Base-by-base conservation (phyloP, 2,113 vertebrate species). In the Pituophis catenifer region DNA sequence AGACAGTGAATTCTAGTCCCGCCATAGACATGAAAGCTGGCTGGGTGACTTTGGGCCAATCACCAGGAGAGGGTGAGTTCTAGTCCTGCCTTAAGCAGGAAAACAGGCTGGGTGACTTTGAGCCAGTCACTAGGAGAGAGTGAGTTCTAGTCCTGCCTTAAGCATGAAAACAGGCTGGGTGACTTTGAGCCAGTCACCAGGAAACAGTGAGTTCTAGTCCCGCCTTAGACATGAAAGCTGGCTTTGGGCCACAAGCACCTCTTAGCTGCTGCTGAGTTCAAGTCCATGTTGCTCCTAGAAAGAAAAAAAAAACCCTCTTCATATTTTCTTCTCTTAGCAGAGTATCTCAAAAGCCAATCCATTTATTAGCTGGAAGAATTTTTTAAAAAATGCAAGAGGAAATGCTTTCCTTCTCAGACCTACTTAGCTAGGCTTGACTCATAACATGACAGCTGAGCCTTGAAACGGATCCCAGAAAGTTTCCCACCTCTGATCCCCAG, bases 191-290 rank as follows among this genome's bases (percentile, higher is more conserved):
- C 44, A 44, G 1, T 38, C 38, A 38, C 38, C 38, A 38, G 38
- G 38, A 38, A 1, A 38, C 38, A 7, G 33, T 62, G 62, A 62
- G 24, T 13, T 65, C 62, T 65, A 65, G 26, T 65, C 26, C 26
- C 0, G 0, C 26, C 0, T n/a, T 29, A n/a, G 11, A 3, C 11
- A 29, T 12, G 26, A 29, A 29, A 65, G 9, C 59, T 0, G 1
- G 3, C 59, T 44, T 44, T 48, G 4, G 0, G 44, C 44, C 44
- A 48, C 44, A 4, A 3, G 70, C 7, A 38, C 17, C 70, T 81
- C 33, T 81, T 38, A 81, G 15, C 33, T 38, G 15, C n/a, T 17
- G 38, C 15, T 33, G 26, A 48, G 44, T 48, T 48, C 65, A 33
- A 75, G 12, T 33, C 65, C 65, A 17, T 13, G n/a, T 33, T 75